Evolutionary conservation across 2,797 vertebrate genomes (phyloP).

Genomic region (Eulemur coronatus): DNA sequence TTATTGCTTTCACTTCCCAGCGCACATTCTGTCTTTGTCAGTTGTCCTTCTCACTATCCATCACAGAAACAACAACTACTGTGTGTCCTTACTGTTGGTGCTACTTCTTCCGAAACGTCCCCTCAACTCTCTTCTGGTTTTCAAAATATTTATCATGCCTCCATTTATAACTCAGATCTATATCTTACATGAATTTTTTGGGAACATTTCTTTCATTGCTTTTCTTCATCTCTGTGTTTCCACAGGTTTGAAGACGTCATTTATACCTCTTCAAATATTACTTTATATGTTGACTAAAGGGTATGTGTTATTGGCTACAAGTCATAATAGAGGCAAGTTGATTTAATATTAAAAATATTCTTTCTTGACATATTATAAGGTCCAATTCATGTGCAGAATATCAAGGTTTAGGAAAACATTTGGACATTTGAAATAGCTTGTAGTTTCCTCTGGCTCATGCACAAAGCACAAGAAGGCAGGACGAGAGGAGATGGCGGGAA

Average conservation of each 20-base stretch:
- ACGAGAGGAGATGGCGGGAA: neutral
- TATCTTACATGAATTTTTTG: neutral
- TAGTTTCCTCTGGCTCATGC: neutral
- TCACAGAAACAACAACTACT: neutral
- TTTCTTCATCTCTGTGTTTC: slow-evolving; percentile 7
- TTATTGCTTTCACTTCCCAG: neutral
- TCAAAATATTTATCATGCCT: neutral
- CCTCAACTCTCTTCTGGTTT: neutral
- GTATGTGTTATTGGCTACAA: neutral
- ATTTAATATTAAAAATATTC: neutral
- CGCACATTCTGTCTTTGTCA: neutral
- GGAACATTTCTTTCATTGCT: neutral
- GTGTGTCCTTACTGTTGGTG: neutral
- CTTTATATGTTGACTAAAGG: neutral
- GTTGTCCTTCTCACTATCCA: neutral
- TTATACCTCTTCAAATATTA: neutral
- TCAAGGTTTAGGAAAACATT: neutral
- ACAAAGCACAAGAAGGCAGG: neutral
- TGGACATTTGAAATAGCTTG: neutral
- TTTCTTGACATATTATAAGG: neutral
- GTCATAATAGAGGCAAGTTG: neutral
- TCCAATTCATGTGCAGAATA: neutral
- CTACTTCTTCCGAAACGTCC: neutral
- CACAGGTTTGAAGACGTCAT: neutral
- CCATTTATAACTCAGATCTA: neutral